phyloP scores from a whole-genome alignment of 1,140 invertebrate species.

The Scaptomyza graminum region DNA sequence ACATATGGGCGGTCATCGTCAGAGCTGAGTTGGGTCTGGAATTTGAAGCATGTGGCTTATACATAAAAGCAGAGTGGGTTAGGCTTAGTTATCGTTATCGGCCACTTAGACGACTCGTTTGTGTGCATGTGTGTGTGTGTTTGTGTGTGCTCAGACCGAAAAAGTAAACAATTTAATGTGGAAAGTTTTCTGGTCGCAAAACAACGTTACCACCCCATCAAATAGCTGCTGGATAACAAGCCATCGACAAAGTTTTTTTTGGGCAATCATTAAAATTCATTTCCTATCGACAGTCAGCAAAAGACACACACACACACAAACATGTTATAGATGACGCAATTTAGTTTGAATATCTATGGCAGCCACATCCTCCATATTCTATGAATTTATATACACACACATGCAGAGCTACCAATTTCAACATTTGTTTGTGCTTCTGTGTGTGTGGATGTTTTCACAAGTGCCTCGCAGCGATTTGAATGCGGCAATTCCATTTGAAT shows the following conservation, averaged over 20 bases:
- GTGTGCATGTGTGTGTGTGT: too few species aligned
- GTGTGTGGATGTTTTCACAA: slow-evolving; percentile 53
- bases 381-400: slow-evolving; percentile 3
- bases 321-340: slow-evolving; percentile 77
- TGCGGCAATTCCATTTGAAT: slow-evolving; percentile 82
- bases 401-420: slow-evolving; percentile 1
- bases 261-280: slow-evolving; percentile 81
- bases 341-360: slow-evolving; percentile 79
- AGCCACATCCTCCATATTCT: slow-evolving; percentile 45
- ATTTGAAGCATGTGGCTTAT: slow-evolving; percentile 9
- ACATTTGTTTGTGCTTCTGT: not conserved
- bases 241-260: slow-evolving; percentile 47
- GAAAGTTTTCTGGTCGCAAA: slow-evolving; percentile 58
- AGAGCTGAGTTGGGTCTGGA: slow-evolving; percentile 17
- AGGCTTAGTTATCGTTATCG: slow-evolving; percentile 59
- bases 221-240: slow-evolving; percentile 58
- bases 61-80: not conserved
- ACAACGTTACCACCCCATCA: slow-evolving; percentile 29
- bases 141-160: slow-evolving; percentile 11
- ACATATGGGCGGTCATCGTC: slow-evolving; percentile 32
- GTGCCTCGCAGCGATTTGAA: slow-evolving; percentile 79
- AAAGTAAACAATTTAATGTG: slow-evolving; percentile 81
- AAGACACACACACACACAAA: slow-evolving; percentile 35
- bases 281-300: slow-evolving; percentile 77
- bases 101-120: slow-evolving; percentile 51